Evolutionary conservation across 2,797 vertebrate species (phyloP), one percentile per base, ranked within the genome.

Genomic region (Lithobates pipiens): DNA sequence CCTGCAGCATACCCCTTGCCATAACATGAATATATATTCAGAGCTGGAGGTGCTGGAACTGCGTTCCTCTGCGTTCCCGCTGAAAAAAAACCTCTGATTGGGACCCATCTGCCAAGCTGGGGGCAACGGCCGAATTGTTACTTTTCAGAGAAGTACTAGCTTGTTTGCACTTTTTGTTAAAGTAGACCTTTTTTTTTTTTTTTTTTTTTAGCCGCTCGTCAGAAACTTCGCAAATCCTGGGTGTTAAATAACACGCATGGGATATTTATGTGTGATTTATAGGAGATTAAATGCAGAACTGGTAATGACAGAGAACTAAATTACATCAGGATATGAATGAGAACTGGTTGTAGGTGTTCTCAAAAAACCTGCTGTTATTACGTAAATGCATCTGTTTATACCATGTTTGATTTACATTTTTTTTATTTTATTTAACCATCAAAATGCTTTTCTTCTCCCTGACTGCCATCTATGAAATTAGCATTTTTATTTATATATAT

Each of bases 311-410:
- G 89, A 89, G 83, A 76, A 92, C 92, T 88, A 93, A 92, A 94
- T 93, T 93, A 94, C 93, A 93, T 94, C 92, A 93, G 91, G 90
- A 90, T 93, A 93, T 94, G 91, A 94, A 94, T 92, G 90, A 94
- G 89, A 10, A 3, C 81, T 91, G 82, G 89, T 92, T 92, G 89
- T 91, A 91, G 90, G 88, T 92, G 89, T 91, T 91, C 84, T 85
- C 82, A 80, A 78, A 90, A 93, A 92, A 89, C 76, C 88, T 91
- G 91, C 92, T 89, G 86, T 79, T 89, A 89, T 87, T 92, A 89
- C 78, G 91, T 90, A 91, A 91, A 89, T 88, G 91, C 90, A 92
- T 91, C 91, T 90, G 86, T 91, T 92, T 92, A 93, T 92, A 86
- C 91, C 84, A 86, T 91, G 83, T 32, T 13, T 3, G 87, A 16